Evolutionary conservation across 2,888 invertebrate species (phyloP), one percentile per base, ranked within the genome.

Genomic region (Eurytoma californica): DNA sequence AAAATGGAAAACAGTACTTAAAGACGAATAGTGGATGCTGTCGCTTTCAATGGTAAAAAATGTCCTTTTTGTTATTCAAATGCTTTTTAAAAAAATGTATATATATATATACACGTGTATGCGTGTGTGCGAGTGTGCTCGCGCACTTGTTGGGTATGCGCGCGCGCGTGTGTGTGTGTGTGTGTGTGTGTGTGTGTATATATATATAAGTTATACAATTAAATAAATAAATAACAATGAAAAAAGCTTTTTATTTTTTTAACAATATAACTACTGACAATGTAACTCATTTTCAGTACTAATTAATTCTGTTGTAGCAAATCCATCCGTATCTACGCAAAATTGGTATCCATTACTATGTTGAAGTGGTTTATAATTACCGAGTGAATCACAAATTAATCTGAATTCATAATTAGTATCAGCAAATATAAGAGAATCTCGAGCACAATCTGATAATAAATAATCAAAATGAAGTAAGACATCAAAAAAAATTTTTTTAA

Each of bases 261-360:
- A 24, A 24, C 2, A 24, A 24, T 24, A 24, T 2, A 24, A 24
- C 2, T n/a, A 47, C 63, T 60, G 3, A 55, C 58, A 77, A 13
- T 63, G 24, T 9, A 68, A 60, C 67, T 28, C 63, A 61, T 76
- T 65, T 14, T 80, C 82, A 70, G 78, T 73, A 24, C 57, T 39
- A 24, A 83, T 84, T 12, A 86, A 77, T 30, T 74, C 28, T 24
- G 86, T 89, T 18, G 90, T 91, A 3, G 89, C 86, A 85, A 92
- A 94, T 1, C 94, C 94, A 88, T 94, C 93, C 3, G 86, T 86
- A 86, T 94, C 94, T 5, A 94, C 92, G 85, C 94, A 94, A 84
- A 87, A 91, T 5, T 90, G 88, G 75, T 91, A 91, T 20, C 92
- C 92, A 53, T 91, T 91, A 58, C 85, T 85, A 80, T 90, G 91